These are phyloP conservation scores for Gymnosoma rotundatum DNA, from an alignment of 2,888 invertebrate genomes.

Conservation along the genomic window DNA sequence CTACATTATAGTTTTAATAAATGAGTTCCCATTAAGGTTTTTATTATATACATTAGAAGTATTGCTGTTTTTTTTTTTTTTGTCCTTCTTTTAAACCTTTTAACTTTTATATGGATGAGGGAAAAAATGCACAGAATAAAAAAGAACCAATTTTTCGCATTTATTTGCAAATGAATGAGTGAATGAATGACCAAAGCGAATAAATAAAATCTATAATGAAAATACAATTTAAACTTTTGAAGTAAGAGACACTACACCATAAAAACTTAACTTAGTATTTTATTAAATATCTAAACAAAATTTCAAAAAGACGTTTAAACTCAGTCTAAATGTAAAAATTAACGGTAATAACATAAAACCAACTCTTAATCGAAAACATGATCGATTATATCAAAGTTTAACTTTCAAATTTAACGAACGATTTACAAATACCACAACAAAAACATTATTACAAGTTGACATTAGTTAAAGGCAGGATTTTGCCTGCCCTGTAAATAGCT, in stretches of 20 bases:
- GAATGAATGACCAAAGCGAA: constrained; percentile 15
- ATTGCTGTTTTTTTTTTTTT: constrained; percentile 40
- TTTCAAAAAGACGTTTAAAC: too few species aligned
- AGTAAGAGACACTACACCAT: too few species aligned
- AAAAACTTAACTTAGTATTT: too few species aligned
- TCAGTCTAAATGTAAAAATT: too few species aligned
- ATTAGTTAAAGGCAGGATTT: too few species aligned
- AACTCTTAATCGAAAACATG: constrained; percentile 72
- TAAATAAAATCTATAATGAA: constrained; percentile 6
- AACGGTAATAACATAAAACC: constrained; percentile 37
- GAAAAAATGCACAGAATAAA: constrained; percentile 31
- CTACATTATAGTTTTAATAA: constrained; percentile 68
- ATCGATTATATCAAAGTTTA: constrained; percentile 77
- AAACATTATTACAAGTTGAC: too few species aligned
- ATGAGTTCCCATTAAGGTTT: constrained; percentile 64
- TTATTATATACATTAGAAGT: constrained; percentile 67
- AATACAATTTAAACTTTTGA: too few species aligned
- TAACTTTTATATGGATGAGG: constrained; percentile 34
- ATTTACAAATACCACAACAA: constrained; percentile 79
- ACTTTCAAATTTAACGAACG: constrained; percentile 72
- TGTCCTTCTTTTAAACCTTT: constrained; percentile 60
- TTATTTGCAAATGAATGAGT: constrained; percentile 49
- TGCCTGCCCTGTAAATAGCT: too few species aligned
- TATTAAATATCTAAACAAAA: too few species aligned
- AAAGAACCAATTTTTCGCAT: constrained; percentile 56